These are phyloP conservation scores for Spodoptera littoralis DNA, from an alignment of 2,888 invertebrate genomes.

Conservation along the genomic window DNA sequence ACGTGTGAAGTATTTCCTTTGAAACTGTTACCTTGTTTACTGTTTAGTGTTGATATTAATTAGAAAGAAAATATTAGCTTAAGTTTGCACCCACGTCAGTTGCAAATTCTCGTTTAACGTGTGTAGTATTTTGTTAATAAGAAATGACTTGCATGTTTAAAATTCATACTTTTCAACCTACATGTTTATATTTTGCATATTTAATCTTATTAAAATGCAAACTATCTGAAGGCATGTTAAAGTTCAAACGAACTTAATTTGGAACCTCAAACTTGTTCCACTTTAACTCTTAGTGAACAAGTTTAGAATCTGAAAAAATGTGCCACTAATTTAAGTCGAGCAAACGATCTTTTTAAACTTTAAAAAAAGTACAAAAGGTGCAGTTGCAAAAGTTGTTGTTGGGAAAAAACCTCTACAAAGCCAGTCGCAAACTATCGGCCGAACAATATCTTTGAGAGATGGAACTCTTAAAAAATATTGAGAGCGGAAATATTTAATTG, in stretches of 20 bases:
- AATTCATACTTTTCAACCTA: slow-evolving; percentile 2
- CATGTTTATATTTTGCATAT: background rate
- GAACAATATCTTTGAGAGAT: slow-evolving; percentile 54
- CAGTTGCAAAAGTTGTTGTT: slow-evolving; percentile 15
- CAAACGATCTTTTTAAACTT: slow-evolving; percentile 29
- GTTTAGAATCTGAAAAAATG: slow-evolving; percentile 14
- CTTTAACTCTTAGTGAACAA: slow-evolving; percentile 27
- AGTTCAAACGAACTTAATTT: slow-evolving; percentile 29
- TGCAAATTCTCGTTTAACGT: no score
- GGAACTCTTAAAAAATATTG: slow-evolving; percentile 65
- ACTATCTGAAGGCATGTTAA: slow-evolving; percentile 18
- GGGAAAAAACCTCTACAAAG: slow-evolving; percentile 30
- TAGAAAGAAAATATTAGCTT: no score
- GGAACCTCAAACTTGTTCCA: slow-evolving; percentile 14
- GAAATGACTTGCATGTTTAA: no score
- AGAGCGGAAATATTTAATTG: slow-evolving; percentile 81
- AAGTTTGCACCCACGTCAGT: no score
- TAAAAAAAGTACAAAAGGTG: slow-evolving; percentile 34
- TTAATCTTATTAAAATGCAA: slow-evolving; percentile 19
- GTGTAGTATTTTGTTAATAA: no score
- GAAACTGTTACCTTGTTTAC: background rate
- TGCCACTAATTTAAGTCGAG: slow-evolving; percentile 28
- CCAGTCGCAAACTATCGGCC: slow-evolving; percentile 48
- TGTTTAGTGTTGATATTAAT: no score
- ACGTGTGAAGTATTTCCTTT: slow-evolving; percentile 15